These are phyloP conservation scores for Hydropotes inermis DNA, from an alignment of 2,113 vertebrate species.

Conservation along the genomic window DNA sequence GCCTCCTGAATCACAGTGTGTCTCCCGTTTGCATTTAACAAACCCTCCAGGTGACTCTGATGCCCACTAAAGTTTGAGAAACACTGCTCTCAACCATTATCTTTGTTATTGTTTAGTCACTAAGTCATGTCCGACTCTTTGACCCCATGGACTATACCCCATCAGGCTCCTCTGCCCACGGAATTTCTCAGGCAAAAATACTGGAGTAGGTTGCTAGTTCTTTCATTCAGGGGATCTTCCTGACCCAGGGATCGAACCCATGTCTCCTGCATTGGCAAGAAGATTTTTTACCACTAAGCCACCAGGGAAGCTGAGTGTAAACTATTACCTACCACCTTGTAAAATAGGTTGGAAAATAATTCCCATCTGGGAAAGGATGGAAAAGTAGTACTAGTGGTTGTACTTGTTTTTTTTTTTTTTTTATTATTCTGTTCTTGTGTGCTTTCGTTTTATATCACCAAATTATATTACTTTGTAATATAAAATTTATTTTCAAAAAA, in stretches of 20 bases:
- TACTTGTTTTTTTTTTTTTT: background rate
- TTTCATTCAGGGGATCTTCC: background rate
- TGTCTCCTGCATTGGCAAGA: background rate
- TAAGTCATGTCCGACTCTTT: fast-evolving
- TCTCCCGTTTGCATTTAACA: background rate
- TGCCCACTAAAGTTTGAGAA: background rate
- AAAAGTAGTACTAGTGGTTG: background rate
- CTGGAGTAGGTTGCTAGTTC: background rate
- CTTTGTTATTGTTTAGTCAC: background rate
- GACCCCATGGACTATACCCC: background rate
- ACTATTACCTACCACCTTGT: background rate
- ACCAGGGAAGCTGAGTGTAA: background rate
- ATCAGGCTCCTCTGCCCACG: background rate
- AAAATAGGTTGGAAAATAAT: background rate
- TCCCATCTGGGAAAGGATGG: background rate
- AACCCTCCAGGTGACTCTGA: background rate
- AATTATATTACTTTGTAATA: background rate
- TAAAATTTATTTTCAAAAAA: background rate
- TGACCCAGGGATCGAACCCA: fast-evolving
- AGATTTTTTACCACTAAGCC: background rate
- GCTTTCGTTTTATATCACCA: background rate
- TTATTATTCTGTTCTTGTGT: background rate
- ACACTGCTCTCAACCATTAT: background rate
- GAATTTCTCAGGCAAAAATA: background rate
- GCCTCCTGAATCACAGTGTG: background rate